Base-by-base conservation (phyloP, 2,888 invertebrate genomes). In the Eubasilissa splendida region DNA sequence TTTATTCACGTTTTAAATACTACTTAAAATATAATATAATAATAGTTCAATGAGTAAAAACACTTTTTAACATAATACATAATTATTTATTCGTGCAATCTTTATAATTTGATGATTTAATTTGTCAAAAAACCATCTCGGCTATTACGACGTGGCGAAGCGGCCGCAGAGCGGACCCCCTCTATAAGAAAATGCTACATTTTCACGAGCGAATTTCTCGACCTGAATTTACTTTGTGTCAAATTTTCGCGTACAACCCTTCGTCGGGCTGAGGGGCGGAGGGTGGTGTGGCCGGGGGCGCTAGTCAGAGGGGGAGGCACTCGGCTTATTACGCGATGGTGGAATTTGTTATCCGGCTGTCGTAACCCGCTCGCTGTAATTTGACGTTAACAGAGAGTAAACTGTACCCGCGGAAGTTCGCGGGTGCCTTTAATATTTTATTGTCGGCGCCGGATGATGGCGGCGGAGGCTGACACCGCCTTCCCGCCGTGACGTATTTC, bases 381-480 rank as follows among this genome's bases (percentile, higher is more conserved):
- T 83, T 79, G 83, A 83, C 83, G 81, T 83, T 83, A 83, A 83
- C 83, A 83, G 83, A 83, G 83, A 81, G 81, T 78, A 81, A 83
- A 79, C 79, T 79, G 68, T 78, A 71, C 58, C 60, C 74, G 79
- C 74, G 68, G 65, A 79, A 79, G 73, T 79, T 79, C 63, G 81
- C 81, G 80, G 75, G 75, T 81, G 79, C 78, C 79, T 81, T 81
- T 81, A 83, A 83, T 83, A 83, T 83, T 83, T 83, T 81, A 83
- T 83, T 81, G 79, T 79, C 73, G 77, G 60, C 76, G 80, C 75
- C 52, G 59, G 68, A 70, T 75, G 79, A 66, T 75, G 70, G 66
- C 60, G 74, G 50, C 52, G 54, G 60, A 33, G 31, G 71, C 66
- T 54, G n/a, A 3, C 60, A 31, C 76, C 66, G 76, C 52, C 66